These are phyloP conservation scores for Sardinella longiceps DNA, from an alignment of 2,797 vertebrate species.

Conservation along the genomic window DNA sequence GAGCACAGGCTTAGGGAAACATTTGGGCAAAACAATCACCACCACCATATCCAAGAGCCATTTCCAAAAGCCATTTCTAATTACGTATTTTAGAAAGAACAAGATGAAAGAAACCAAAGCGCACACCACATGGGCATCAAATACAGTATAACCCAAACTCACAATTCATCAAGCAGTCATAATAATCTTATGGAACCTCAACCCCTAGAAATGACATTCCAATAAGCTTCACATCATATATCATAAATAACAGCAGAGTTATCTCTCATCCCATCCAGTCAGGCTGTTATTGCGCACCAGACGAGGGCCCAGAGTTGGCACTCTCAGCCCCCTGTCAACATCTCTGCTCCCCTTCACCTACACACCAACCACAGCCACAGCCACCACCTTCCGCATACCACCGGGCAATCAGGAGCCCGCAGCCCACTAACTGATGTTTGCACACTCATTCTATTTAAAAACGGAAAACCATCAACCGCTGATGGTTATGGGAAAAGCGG, in stretches of 20 bases:
- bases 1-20: neutral
- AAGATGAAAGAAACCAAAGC: too few species aligned
- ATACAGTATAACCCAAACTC: neutral
- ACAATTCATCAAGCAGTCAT: neutral
- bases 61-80: neutral
- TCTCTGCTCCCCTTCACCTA: neutral
- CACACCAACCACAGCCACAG: constrained; percentile 45
- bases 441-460: constrained; percentile 71
- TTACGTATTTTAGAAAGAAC: too few species aligned
- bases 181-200: neutral
- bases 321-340: neutral
- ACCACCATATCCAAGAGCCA: too few species aligned
- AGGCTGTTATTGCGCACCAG: constrained; percentile 21
- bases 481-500: constrained; percentile 64
- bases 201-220: neutral
- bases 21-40: neutral
- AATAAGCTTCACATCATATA: neutral
- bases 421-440: constrained; percentile 71
- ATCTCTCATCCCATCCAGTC: neutral
- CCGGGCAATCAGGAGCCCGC: constrained; percentile 70
- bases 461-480: constrained; percentile 63
- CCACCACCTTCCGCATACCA: constrained; percentile 68
- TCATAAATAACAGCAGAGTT: neutral
- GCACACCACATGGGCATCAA: neutral
- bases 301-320: neutral